Conservation (phyloP, 2,888 invertebrate genomes). For the Tethea ocularis region DNA sequence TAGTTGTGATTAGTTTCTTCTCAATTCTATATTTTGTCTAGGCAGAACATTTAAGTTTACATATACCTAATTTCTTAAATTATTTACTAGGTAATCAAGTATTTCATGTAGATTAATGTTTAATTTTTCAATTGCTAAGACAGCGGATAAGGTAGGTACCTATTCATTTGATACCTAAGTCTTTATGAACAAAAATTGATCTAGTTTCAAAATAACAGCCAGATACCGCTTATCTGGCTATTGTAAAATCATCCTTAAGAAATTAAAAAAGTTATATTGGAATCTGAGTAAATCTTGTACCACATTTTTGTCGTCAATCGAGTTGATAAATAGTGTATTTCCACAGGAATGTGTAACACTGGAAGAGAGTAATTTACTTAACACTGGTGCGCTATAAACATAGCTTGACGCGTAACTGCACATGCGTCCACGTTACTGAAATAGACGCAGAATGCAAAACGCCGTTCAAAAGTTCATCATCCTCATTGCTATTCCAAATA, state of each 20-base stretch:
- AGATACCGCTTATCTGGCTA: too few relatives aligned
- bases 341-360: conserved; percentile 39
- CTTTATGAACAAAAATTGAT: too few relatives aligned
- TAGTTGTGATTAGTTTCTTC: neutral
- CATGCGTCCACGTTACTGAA: conserved; percentile 52
- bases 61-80: too few relatives aligned
- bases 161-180: too few relatives aligned
- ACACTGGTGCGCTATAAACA: conserved; percentile 41
- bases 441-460: conserved; percentile 72
- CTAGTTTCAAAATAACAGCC: too few relatives aligned
- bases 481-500: conserved; percentile 65
- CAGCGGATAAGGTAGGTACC: too few relatives aligned
- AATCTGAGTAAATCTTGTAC: neutral
- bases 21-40: neutral
- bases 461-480: conserved; percentile 68
- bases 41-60: neutral
- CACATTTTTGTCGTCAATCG: neutral
- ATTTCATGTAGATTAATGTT: too few relatives aligned
- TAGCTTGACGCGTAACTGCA: conserved; percentile 30
- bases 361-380: conserved; percentile 43
- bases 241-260: too few relatives aligned
- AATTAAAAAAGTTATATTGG: neutral
- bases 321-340: conserved; percentile 9
- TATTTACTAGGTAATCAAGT: too few relatives aligned
- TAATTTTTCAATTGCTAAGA: too few relatives aligned